Percentiles rank a stretch among this genome's conserved stretches.
These are phyloP conservation scores for Coendou prehensilis DNA, from an alignment of 2,797 vertebrate species.

Conservation along the genomic window DNA sequence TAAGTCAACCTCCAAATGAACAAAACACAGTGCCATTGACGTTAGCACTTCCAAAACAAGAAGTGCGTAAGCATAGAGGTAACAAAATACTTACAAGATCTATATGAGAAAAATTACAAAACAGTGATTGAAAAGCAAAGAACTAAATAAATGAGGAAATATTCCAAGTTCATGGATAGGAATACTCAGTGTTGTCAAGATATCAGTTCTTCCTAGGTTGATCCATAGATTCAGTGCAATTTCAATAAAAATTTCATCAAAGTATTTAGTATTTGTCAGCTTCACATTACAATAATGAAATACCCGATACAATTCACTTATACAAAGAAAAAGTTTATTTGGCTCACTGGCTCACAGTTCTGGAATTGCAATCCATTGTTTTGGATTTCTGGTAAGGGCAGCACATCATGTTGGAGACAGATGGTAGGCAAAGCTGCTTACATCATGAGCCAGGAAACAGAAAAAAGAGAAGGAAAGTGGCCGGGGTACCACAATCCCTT, in stretches of 20 bases:
- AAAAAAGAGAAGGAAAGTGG: not conserved
- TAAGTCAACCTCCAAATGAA: not conserved
- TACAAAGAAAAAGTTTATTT: not conserved
- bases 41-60: not conserved
- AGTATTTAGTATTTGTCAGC: not conserved
- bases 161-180: not conserved
- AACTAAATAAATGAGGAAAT: not conserved
- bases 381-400: too few relatives aligned
- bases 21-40: not conserved
- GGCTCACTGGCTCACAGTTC: not conserved
- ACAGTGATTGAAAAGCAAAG: not conserved
- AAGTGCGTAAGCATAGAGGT: not conserved
- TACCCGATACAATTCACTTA: not conserved
- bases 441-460: not conserved
- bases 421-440: not conserved
- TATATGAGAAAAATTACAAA: not conserved
- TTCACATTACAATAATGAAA: not conserved
- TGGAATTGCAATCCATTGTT: not conserved
- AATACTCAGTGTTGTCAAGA: not conserved
- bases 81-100: not conserved
- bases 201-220: not conserved
- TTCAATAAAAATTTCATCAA: not conserved
- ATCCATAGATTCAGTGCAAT: not conserved
- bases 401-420: not conserved
- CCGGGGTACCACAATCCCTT: not conserved